These are phyloP conservation scores for Orycteropus afer DNA, from an alignment of 2,113 vertebrate genomes.

Conservation along the genomic window DNA sequence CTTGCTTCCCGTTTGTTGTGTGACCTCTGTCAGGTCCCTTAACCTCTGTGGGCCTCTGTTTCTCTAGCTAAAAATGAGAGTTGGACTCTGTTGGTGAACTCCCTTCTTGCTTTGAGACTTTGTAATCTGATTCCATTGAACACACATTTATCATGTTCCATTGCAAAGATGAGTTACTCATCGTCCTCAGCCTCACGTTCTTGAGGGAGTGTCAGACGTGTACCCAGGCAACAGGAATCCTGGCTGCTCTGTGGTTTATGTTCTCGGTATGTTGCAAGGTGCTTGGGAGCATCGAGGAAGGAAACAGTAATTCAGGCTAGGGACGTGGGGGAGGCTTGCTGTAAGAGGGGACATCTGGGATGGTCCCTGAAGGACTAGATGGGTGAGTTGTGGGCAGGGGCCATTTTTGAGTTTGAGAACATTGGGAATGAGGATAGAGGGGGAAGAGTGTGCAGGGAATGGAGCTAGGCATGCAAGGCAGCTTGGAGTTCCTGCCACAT, in stretches of 20 bases:
- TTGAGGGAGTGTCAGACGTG: neutral
- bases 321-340: neutral
- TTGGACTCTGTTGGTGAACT: neutral
- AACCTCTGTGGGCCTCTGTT: neutral
- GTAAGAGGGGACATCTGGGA: neutral
- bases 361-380: neutral
- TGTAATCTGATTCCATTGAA: neutral
- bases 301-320: neutral
- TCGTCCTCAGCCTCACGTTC: neutral
- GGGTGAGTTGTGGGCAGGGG: rapidly evolving
- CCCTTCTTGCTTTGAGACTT: neutral
- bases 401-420: neutral
- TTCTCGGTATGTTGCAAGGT: neutral
- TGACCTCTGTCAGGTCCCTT: neutral
- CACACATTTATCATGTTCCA: rapidly evolving
- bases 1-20: neutral
- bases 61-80: neutral
- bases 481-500: neutral
- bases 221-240: neutral
- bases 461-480: no score
- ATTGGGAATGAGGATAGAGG: rapidly evolving
- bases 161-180: neutral
- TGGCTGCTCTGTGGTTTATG: neutral
- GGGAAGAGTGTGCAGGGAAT: neutral
- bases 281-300: neutral